Conservation (phyloP, 2,888 invertebrate genomes). For the Melinopterus prodromus region DNA sequence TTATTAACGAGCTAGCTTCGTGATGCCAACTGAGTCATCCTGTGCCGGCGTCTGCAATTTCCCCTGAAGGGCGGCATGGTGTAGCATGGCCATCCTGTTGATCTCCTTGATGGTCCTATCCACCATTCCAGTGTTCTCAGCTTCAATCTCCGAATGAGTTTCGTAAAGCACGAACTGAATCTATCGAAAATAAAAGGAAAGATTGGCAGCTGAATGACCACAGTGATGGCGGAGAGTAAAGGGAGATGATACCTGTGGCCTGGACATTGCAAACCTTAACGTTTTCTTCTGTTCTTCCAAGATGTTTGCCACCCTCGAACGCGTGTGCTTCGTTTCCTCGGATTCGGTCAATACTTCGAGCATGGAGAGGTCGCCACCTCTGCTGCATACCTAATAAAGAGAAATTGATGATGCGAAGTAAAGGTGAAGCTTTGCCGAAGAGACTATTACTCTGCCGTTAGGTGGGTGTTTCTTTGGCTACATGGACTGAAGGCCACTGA, state of each 20-base stretch:
- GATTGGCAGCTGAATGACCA: background rate
- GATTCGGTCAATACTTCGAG: conserved; percentile 78
- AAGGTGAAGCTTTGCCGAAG: too few species aligned
- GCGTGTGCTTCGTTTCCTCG: conserved; percentile 69
- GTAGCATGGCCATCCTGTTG: conserved; percentile 74
- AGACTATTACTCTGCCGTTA: too few species aligned
- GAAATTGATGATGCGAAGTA: background rate
- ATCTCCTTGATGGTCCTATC: conserved; percentile 72
- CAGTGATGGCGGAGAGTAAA: background rate
- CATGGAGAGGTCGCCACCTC: conserved; percentile 81
- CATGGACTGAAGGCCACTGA: background rate
- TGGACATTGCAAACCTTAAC: conserved; percentile 76
- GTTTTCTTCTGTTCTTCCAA: conserved; percentile 80
- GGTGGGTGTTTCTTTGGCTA: too few species aligned
- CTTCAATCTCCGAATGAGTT: conserved; percentile 79
- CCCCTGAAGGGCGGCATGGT: conserved; percentile 66
- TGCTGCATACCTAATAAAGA: conserved; percentile 66
- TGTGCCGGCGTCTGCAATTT: conserved; percentile 45
- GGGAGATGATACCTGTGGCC: conserved; percentile 74
- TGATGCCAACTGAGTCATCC: conserved; percentile 9
- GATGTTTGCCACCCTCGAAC: conserved; percentile 69
- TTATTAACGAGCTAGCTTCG: background rate
- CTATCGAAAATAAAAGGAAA: conserved; percentile 54
- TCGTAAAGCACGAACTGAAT: conserved; percentile 83
- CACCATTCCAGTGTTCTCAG: conserved; percentile 80